Conservation (phyloP, 2,888 invertebrate genomes). For the Bhutanitis thaidina region DNA sequence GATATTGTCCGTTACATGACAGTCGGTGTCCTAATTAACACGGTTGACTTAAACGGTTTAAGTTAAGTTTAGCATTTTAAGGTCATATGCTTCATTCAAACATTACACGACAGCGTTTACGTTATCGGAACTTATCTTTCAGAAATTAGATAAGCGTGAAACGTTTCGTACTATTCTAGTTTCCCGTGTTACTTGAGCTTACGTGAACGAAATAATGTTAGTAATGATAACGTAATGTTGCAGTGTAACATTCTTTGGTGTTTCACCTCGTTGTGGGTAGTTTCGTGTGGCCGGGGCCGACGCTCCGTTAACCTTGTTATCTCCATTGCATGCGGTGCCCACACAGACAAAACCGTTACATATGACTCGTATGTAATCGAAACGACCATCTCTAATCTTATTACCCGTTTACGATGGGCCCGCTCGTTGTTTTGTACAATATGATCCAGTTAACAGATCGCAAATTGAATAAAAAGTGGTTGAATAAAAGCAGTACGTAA, state of each 20-base stretch:
- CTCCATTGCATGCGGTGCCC: constrained; percentile 39
- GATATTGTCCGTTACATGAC: not conserved
- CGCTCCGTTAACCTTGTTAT: constrained; percentile 65
- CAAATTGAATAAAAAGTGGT: constrained; percentile 26
- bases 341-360: constrained; percentile 50
- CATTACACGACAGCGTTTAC: not conserved
- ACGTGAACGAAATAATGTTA: constrained; percentile 33
- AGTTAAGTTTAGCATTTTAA: not conserved
- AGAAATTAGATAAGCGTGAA: constrained; percentile 3
- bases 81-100: not conserved
- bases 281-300: constrained; percentile 47
- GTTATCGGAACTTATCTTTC: constrained; percentile 1
- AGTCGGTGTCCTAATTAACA: not conserved
- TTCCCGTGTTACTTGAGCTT: constrained; percentile 27
- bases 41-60: not conserved
- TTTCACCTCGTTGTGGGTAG: constrained; percentile 28
- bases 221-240: constrained; percentile 28
- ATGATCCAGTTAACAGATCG: constrained; percentile 24
- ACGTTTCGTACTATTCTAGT: constrained; percentile 29
- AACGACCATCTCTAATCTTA: constrained; percentile 29
- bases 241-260: constrained; percentile 36
- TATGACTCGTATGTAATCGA: constrained; percentile 46
- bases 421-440: constrained; percentile 16
- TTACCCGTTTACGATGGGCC: constrained; percentile 16
- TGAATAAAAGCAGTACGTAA: not conserved